Evolutionary conservation across 2,888 invertebrate genomes (phyloP), one percentile per base, ranked within the genome.

Genomic region (Hoplodrina blanda): DNA sequence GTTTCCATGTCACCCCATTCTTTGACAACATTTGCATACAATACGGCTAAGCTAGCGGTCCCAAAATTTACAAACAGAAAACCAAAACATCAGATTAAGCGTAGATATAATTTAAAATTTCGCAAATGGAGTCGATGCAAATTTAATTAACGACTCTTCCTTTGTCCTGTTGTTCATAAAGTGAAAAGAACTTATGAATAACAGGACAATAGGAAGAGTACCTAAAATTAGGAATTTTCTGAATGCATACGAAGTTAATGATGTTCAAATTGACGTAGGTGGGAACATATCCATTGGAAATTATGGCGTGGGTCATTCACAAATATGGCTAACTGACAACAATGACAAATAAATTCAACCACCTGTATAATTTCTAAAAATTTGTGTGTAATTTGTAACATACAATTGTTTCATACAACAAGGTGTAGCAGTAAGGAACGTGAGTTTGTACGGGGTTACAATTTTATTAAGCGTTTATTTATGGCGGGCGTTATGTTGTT

Each of bases 21-120:
- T 81, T 84, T 60, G 69, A 81, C 74, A 74, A 77, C 64, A 91
- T 91, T 92, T 86, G 88, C 91, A 91, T 91, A 92, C 92, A 92
- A 92, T 91, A 79, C 85, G 71, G 82, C 76, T 85, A 83, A 84
- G 73, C 81, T 86, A 89, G 87, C 87, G 87, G 86, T 83, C 73
- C 73, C 85, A 84, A 70, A 88, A 85, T 87, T 85, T 82, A 87
- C 84, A 81, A 84, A 86, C 84, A 81, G 80, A 87, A 85, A 87
- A 78, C 71, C 67, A 73, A 82, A 84, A 85, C 71, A 77, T 62
- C 77, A 82, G 79, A 85, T 85, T 84, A 83, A 81, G 69, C 79
- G 65, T 69, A 78, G 77, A 46, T 17, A 46, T 46, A 69, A 81
- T 85, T 80, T 76, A 66, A 85, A 84, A 84, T 76, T 62, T 78